Percentiles rank a stretch among this genome's conserved stretches.
Conservation (phyloP, 2,888 invertebrate species). For the Cantharis rufa region DNA sequence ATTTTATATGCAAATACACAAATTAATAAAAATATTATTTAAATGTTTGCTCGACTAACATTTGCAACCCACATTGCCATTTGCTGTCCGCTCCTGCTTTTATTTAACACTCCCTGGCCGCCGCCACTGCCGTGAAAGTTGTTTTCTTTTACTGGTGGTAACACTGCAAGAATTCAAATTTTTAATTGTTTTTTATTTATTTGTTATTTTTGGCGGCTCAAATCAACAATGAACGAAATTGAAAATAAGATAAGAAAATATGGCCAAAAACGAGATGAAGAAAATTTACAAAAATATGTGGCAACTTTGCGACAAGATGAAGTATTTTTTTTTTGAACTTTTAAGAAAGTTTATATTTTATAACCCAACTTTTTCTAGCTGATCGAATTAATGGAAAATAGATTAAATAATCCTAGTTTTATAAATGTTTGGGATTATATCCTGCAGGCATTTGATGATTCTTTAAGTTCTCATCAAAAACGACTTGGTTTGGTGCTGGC, state of each 20-base stretch:
- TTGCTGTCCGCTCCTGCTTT: no score
- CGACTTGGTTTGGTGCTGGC: slow-evolving; percentile 41
- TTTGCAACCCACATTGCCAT: no score
- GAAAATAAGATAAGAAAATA: slow-evolving; percentile 40
- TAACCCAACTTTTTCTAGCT: slow-evolving; percentile 39
- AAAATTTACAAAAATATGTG: slow-evolving; percentile 40
- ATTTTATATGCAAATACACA: not conserved
- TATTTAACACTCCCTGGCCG: not conserved
- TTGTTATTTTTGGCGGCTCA: not conserved
- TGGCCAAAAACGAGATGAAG: slow-evolving; percentile 42
- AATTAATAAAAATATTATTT: not conserved
- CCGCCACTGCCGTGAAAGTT: not conserved
- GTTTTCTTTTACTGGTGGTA: not conserved
- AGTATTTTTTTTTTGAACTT: slow-evolving; percentile 32
- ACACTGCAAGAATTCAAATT: not conserved
- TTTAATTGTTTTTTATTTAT: not conserved
- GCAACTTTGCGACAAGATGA: slow-evolving; percentile 33
- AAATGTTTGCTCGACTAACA: not conserved
- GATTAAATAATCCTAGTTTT: slow-evolving; percentile 41
- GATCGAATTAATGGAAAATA: slow-evolving; percentile 35
- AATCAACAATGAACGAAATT: slow-evolving; percentile 21
- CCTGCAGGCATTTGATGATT: slow-evolving; percentile 44
- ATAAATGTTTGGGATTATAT: slow-evolving; percentile 47
- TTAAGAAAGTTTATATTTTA: not conserved
- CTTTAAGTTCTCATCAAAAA: slow-evolving; percentile 42